These are phyloP conservation scores for Crypturellus tataupa DNA, from an alignment of 2,797 vertebrate species.

Conservation along the genomic window DNA sequence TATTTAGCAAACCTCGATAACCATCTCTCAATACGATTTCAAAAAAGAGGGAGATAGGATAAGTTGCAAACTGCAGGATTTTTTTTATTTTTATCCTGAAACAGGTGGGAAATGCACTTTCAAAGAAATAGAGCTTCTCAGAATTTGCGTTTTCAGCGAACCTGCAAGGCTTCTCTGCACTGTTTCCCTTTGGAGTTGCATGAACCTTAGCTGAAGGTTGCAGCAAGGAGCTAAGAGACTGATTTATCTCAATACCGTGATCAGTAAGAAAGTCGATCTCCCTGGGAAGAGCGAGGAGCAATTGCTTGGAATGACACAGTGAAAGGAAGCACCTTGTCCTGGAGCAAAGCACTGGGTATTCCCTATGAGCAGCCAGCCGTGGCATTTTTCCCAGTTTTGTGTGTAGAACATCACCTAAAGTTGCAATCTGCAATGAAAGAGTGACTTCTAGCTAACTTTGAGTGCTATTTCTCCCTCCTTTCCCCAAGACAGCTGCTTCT, in stretches of 20 bases:
- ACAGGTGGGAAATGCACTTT: too few species aligned
- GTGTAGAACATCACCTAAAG: neutral
- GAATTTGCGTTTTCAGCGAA: too few species aligned
- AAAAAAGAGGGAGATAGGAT: too few species aligned
- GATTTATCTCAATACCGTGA: neutral
- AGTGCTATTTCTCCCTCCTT: neutral
- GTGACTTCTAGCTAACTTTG: neutral
- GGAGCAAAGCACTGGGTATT: neutral
- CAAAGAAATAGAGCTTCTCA: too few species aligned
- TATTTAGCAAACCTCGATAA: too few species aligned
- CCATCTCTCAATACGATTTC: too few species aligned
- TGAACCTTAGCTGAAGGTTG: neutral
- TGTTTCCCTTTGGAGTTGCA: neutral
- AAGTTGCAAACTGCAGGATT: too few species aligned
- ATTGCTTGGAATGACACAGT: neutral
- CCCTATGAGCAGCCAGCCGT: accelerated
- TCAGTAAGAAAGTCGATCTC: neutral
- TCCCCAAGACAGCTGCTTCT: neutral
- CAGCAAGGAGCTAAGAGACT: neutral
- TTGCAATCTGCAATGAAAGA: neutral
- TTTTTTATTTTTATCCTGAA: too few species aligned
- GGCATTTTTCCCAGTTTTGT: neutral
- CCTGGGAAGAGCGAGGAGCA: neutral
- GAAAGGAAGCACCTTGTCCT: neutral
- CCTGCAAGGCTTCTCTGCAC: neutral